Evolutionary conservation across 2,888 invertebrate species (phyloP), one percentile per base, ranked within the genome.

Genomic region (Drosophila engyochracea): DNA sequence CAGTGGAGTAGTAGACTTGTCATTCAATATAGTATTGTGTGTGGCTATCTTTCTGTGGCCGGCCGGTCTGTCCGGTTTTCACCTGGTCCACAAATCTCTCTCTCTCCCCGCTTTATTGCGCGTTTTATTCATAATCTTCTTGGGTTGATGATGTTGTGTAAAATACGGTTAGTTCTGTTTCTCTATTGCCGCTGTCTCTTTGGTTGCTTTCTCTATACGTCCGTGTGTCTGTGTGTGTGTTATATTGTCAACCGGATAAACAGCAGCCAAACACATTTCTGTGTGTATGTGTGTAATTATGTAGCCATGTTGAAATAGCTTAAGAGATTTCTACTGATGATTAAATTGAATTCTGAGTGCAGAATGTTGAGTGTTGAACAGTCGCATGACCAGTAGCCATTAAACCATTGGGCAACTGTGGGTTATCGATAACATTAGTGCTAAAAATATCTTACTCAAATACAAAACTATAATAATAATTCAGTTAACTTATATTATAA

Each of bases 141-240:
- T 70, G 70, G 73, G 69, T 47, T 71, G 70, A 70, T 70, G 70
- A 65, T 82, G 74, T 58, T 79, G 72, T 81, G 74, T 79, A 70
- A 81, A 53, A 76, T 83, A 89, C 89, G 76, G 89, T 85, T 85
- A 89, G 87, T 86, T 85, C 89, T 81, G 73, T 84, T 85, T 85
- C 74, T 81, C 66, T 64, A 63, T 54, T 57, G 39, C 58, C 68
- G 63, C 49, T 54, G 73, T 69, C 53, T 44, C 58, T 25, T 25
- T 25, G 47, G 25, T 59, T 74, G 86, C 84, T 89, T 85, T 84
- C 89, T 89, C 84, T 59, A 59, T 22, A 63, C 58, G 70, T 81
- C 71, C 51, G 64, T 62, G 55, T 57, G 51, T 51, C 19, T 66
- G 39, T 49, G 30, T 74, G 55, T 54, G n/a, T 53, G 19, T 60